These are phyloP conservation scores for Troides helena DNA, from an alignment of 2,888 invertebrate species.

Conservation along the genomic window DNA sequence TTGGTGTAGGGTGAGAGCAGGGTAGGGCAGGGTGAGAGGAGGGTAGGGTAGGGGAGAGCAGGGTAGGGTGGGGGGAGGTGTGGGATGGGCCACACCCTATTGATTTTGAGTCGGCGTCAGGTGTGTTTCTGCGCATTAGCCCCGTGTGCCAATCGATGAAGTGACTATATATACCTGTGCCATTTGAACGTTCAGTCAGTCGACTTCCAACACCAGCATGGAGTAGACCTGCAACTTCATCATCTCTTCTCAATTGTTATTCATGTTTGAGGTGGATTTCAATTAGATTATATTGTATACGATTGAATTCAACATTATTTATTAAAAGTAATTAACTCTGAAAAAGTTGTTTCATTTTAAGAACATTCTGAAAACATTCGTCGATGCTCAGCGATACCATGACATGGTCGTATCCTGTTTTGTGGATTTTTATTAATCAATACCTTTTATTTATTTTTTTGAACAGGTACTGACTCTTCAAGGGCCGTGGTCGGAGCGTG, in stretches of 20 bases:
- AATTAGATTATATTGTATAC: background rate
- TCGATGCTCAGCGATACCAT: background rate
- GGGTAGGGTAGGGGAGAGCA: too few species aligned
- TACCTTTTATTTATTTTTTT: background rate
- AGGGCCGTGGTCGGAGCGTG: conserved; percentile 81
- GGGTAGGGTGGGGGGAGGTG: too few species aligned
- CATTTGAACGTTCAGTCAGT: background rate
- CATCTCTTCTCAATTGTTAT: background rate
- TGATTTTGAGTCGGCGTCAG: background rate
- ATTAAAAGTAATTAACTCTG: too few species aligned
- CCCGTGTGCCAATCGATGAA: background rate
- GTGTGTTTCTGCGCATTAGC: background rate
- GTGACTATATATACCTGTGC: background rate
- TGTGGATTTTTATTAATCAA: background rate
- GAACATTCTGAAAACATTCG: background rate
- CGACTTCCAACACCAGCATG: background rate
- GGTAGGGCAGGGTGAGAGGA: too few species aligned
- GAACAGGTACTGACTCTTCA: conserved; percentile 77
- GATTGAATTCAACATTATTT: too few species aligned
- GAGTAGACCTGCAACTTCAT: background rate
- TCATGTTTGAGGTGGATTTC: background rate
- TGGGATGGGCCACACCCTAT: background rate
- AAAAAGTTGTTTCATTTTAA: background rate
- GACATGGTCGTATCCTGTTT: too few species aligned
- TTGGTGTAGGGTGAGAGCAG: too few species aligned